Evolutionary conservation across 2,113 vertebrate species (phyloP), one percentile per base, ranked within the genome.

Genomic region (Stegastes partitus): DNA sequence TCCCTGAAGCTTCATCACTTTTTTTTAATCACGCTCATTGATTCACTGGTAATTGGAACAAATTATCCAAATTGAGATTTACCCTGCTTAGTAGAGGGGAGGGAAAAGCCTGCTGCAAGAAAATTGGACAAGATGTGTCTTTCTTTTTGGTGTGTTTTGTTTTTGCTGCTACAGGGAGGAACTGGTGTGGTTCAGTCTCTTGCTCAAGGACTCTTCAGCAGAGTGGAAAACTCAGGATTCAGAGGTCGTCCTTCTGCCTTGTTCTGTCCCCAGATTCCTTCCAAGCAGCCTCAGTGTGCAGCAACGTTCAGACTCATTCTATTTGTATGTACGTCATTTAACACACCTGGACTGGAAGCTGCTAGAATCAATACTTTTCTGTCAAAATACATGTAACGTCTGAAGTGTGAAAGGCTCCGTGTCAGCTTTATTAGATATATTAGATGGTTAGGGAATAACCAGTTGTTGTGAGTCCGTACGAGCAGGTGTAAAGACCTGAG

Each of bases 11-110:
- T 28, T 39, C 51, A 3, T 44, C 71, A 19, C 26, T 21, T 8
- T 19, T 26, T 28, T 25, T 44, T 12, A 37, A 49, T 44, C 12
- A n/a, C 4, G 18, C 55, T 54, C 65, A 54, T 63, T 63, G 49
- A 69, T 56, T 47, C 11, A 4, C 39, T 25, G 22, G 18, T 62
- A 77, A 77, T 63, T 69, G n/a, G 66, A 69, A 55, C 66, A 63
- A 63, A 69, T 69, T 28, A 55, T 69, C 25, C 37, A 45, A 47
- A 69, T 34, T 63, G 65, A 69, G 26, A 68, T 59, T 51, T 28
- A 26, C 23, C 19, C 31, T 15, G 1, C 16, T 51, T 23, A 26
- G 18, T 19, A 5, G 37, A 31, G 34, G 16, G 31, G 34, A 37
- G 37, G 57, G 66, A 19, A 45, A 55, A 62, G 7, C 45, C 55